Conservation (phyloP, 2,888 invertebrate species). For the Argyresthia goedartella region DNA sequence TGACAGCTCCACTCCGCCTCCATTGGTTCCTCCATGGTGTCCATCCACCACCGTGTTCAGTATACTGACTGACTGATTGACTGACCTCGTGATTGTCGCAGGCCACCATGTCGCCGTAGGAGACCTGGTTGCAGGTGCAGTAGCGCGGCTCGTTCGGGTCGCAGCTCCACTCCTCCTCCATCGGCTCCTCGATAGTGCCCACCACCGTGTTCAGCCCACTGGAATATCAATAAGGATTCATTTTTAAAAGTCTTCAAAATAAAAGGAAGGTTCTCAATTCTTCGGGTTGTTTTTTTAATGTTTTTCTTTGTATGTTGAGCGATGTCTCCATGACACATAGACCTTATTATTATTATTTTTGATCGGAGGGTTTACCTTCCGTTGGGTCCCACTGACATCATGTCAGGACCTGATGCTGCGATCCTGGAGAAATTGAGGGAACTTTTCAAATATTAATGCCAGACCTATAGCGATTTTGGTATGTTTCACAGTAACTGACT, state of each 20-base stretch:
- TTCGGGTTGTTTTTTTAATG: too few species aligned
- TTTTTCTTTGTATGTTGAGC: neutral
- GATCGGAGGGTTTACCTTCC: too few species aligned
- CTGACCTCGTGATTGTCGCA: constrained; percentile 97
- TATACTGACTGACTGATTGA: constrained; percentile 14
- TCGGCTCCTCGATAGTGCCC: constrained; percentile 52
- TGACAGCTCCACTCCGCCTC: constrained; percentile 93
- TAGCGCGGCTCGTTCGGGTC: constrained; percentile 96
- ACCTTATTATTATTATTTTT: too few species aligned
- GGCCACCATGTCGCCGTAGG: constrained; percentile 99
- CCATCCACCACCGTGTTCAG: too few species aligned
- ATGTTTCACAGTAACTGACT: too few species aligned
- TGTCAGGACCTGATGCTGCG: too few species aligned
- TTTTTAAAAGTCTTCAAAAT: neutral
- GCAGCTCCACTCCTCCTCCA: constrained; percentile 89
- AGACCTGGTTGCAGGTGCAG: constrained; percentile 97
- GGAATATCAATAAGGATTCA: constrained; percentile 4
- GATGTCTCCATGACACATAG: neutral
- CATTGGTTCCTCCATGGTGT: constrained; percentile 58
- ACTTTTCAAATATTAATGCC: too few species aligned
- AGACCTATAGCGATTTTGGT: too few species aligned
- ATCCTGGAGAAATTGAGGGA: too few species aligned
- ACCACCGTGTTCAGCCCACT: constrained; percentile 67
- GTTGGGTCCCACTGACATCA: too few species aligned
- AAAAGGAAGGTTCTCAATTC: neutral